Percentiles rank a stretch among this genome's conserved stretches.
phyloP scores from a whole-genome alignment of 2,797 vertebrate genomes.

The Acrossocheilus wenchowensis region DNA sequence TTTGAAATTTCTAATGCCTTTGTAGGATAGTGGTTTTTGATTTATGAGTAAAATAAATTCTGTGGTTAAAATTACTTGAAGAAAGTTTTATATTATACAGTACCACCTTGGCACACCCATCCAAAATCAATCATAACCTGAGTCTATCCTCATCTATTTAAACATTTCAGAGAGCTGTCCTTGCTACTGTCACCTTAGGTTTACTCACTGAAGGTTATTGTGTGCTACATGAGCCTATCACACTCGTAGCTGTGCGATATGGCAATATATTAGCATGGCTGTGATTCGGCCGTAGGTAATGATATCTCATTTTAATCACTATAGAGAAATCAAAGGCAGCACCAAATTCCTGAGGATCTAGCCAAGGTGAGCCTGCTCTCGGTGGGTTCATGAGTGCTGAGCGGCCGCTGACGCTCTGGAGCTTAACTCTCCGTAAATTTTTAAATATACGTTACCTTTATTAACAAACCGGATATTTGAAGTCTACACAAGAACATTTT shows the following conservation, averaged over 20 bases:
- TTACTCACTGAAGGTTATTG: not conserved
- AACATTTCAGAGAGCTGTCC: not conserved
- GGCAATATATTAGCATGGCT: no score
- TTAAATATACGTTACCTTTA: no score
- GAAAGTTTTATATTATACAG: not conserved
- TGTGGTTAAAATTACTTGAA: not conserved
- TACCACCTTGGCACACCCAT: not conserved
- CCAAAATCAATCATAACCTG: constrained; percentile 1
- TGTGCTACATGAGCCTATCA: not conserved
- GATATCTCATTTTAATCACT: not conserved
- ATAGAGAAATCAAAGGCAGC: not conserved
- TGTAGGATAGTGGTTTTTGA: not conserved
- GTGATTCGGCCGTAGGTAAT: no score
- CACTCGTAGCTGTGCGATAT: no score
- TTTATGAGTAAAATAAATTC: constrained; percentile 14
- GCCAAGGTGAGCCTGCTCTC: not conserved
- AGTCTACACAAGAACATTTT: no score
- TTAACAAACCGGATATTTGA: no score
- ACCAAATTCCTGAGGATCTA: not conserved
- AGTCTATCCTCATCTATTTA: not conserved
- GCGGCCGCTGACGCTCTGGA: no score
- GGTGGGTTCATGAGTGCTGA: no score
- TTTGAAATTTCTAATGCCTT: constrained; percentile 7
- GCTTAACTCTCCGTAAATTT: no score
- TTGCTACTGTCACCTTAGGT: not conserved